Evolutionary conservation across 1,140 invertebrate genomes (phyloP).

Genomic region (Sitobion miscanthi): DNA sequence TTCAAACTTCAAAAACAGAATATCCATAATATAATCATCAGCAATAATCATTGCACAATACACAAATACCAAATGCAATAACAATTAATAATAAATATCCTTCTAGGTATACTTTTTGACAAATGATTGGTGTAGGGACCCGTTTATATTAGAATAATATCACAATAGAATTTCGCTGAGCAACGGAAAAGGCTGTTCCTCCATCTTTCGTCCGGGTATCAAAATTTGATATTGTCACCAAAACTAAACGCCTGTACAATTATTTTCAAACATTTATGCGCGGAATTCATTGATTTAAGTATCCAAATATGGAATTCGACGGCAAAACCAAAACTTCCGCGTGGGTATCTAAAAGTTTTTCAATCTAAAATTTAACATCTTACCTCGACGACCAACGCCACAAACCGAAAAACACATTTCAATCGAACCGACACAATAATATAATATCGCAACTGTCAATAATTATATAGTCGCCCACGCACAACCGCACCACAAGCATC

Average conservation of each 20-base stretch:
- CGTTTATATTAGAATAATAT: background rate
- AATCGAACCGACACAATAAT: too few species aligned
- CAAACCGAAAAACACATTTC: too few species aligned
- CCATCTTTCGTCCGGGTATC: background rate
- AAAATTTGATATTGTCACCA: background rate
- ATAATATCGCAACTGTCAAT: too few species aligned
- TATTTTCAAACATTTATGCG: background rate
- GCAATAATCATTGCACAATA: background rate
- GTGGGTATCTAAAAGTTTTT: background rate
- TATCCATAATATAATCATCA: background rate
- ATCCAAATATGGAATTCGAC: background rate
- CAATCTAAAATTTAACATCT: too few species aligned
- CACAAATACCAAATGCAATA: background rate
- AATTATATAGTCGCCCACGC: too few species aligned
- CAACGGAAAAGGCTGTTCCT: background rate
- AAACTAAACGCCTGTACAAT: background rate
- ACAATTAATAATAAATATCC: too few species aligned
- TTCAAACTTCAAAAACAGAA: background rate
- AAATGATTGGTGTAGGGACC: background rate
- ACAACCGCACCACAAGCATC: too few species aligned
- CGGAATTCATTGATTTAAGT: background rate
- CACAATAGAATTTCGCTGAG: background rate
- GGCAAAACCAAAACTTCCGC: background rate
- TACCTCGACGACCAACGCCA: too few species aligned
- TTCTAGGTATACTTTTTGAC: background rate